Evolutionary conservation across 2,888 invertebrate species (phyloP).

Genomic region (Pollenia amentaria): DNA sequence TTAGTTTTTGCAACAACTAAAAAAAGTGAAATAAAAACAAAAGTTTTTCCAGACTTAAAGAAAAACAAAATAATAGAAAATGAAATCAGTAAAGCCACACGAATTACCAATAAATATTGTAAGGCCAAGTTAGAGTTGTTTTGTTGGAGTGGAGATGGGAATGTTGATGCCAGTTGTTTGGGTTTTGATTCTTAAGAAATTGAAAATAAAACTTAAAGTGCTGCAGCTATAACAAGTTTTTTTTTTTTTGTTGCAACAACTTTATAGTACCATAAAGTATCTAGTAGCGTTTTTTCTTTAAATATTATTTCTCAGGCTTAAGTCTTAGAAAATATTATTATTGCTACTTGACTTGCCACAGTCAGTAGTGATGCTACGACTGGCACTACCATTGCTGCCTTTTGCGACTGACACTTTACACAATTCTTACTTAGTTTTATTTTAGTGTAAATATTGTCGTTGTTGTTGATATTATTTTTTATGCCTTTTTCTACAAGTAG

Average conservation of each 20-base stretch:
- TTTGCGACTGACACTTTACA: conserved; percentile 27
- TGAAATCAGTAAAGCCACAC: conserved; percentile 11
- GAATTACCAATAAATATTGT: conserved; percentile 64
- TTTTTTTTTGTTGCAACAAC: conserved; percentile 22
- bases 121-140: conserved; percentile 20
- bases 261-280: conserved; percentile 43
- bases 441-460: conserved; percentile 53
- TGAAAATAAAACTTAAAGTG: conserved; percentile 61
- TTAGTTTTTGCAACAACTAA: conserved; percentile 20
- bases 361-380: conserved; percentile 42
- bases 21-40: conserved; percentile 38
- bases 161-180: conserved; percentile 53
- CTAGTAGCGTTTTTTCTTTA: conserved; percentile 31
- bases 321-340: conserved; percentile 70
- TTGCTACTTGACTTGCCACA: conserved; percentile 51
- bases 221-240: conserved; percentile 32
- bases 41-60: conserved; percentile 26
- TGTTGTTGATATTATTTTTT: conserved; percentile 47
- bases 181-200: conserved; percentile 58
- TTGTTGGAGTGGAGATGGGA: conserved; percentile 6
- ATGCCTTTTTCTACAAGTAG: conserved; percentile 54
- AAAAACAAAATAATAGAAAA: neutral
- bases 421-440: conserved; percentile 33
- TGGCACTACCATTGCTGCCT: conserved; percentile 3
- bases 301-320: conserved; percentile 64